Evolutionary conservation across 2,888 invertebrate species (phyloP).

Genomic region (Litoditis marina): DNA sequence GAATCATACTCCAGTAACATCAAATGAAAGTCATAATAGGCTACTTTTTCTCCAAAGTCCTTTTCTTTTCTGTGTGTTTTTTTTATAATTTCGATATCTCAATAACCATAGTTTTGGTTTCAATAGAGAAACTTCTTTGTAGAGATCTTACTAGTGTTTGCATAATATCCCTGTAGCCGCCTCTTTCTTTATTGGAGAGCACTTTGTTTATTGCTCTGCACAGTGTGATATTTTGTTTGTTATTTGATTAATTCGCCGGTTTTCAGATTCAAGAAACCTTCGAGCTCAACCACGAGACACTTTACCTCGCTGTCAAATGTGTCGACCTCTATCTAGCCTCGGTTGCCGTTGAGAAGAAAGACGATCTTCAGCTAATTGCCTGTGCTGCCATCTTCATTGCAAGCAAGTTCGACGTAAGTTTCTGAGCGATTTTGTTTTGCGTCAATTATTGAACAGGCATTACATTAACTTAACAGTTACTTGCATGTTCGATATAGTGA

Average conservation of each 20-base stretch:
- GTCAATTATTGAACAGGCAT: background rate
- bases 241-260: background rate
- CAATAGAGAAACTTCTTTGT: no score
- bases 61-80: no score
- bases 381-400: slow-evolving; percentile 88
- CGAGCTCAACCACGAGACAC: slow-evolving; percentile 94
- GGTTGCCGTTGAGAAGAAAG: slow-evolving; percentile 60
- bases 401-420: slow-evolving; percentile 87
- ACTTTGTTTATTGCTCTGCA: no score
- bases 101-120: slow-evolving; percentile 73
- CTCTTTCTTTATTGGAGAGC: no score
- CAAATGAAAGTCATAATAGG: no score
- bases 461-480: no score
- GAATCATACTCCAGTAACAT: no score
- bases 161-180: no score
- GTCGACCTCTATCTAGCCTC: slow-evolving; percentile 80
- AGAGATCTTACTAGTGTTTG: no score
- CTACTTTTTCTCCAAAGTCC: no score
- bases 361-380: slow-evolving; percentile 84
- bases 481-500: no score
- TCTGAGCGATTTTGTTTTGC: background rate
- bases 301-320: slow-evolving; percentile 91
- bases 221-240: background rate
- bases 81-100: no score
- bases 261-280: slow-evolving; percentile 68